Base-by-base conservation (phyloP, 2,888 invertebrate species). In the Nephrotoma appendiculata region DNA sequence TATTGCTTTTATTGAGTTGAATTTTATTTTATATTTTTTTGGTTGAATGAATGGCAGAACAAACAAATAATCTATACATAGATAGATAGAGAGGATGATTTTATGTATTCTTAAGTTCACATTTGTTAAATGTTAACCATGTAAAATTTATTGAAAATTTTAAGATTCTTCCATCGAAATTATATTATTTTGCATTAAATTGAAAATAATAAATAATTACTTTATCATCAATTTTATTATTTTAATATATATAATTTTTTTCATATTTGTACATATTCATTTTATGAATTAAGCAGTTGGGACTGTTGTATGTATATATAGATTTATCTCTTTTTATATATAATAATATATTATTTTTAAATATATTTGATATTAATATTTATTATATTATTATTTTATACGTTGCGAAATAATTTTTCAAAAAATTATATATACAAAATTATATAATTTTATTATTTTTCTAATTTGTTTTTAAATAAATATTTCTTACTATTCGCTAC, bases 401-500 rank as follows among this genome's bases (percentile, higher is more conserved):
- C 41, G 52, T 57, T 57, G 52, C 15, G 19, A 57, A 57, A 57
- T 57, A 15, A 57, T 57, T 57, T 86, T 86, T 43, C 41, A 86
- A 86, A 41, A 86, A 86, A 48, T 86, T 86, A 48, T 48, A 86
- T 86, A 48, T 86, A 48, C 48, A 48, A 48, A 52, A 86, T 86
- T 52, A 52, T 86, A 86, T 86, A 86, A 48, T 86, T 86, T 86
- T 86, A 48, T 48, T 52, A 31, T 42, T 52, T 86, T 86, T 86
- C 85, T 86, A 86, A 86, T 52, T 86, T 86, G 71, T 57, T 86
- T 41, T 86, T 86, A 52, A 57, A 86, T 86, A 52, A 86, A 85
- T 85, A 44, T 91, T 91, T 91, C 88, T 88, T 88, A 91, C 91
- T 91, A 91, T 91, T 91, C 91, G 91, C 91, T 91, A 86, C 88